These are phyloP conservation scores for Acrobasis consociella DNA, from an alignment of 2,888 invertebrate species.

Conservation along the genomic window DNA sequence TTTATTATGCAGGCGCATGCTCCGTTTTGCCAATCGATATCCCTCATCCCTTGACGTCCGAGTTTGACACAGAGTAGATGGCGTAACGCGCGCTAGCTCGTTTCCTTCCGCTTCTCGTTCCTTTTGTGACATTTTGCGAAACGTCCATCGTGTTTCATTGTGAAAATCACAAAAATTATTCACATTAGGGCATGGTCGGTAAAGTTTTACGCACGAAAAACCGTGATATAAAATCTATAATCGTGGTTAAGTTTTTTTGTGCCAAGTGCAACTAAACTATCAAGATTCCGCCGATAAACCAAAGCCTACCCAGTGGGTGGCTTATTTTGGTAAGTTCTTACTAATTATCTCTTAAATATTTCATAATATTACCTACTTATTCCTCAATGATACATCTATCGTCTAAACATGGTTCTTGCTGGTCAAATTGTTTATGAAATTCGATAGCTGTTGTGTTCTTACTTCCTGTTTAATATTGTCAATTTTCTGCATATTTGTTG, in stretches of 20 bases:
- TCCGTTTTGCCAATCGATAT: constrained; percentile 53
- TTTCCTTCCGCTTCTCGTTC: constrained; percentile 53
- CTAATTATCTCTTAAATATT: constrained; percentile 29
- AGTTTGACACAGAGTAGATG: constrained; percentile 51
- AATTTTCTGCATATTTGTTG: neutral
- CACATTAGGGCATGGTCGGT: constrained; percentile 78
- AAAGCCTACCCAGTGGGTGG: constrained; percentile 92
- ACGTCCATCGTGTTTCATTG: constrained; percentile 66
- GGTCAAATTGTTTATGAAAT: constrained; percentile 24
- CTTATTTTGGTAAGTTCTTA: constrained; percentile 84
- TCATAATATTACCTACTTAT: constrained; percentile 28
- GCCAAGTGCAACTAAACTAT: constrained; percentile 85
- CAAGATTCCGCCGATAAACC: constrained; percentile 92
- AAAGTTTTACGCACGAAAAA: constrained; percentile 69
- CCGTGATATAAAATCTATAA: constrained; percentile 70
- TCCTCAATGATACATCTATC: neutral
- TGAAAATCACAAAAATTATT: constrained; percentile 58
- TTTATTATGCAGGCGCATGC: constrained; percentile 49
- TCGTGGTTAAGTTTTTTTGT: constrained; percentile 79
- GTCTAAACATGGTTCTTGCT: neutral
- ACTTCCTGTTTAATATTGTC: constrained; percentile 15
- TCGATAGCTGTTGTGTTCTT: constrained; percentile 23
- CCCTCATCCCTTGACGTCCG: constrained; percentile 28
- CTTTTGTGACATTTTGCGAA: constrained; percentile 75
- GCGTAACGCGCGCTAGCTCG: constrained; percentile 46